Conservation (phyloP, 2,888 invertebrate genomes). For the Oscheius sp. region DNA sequence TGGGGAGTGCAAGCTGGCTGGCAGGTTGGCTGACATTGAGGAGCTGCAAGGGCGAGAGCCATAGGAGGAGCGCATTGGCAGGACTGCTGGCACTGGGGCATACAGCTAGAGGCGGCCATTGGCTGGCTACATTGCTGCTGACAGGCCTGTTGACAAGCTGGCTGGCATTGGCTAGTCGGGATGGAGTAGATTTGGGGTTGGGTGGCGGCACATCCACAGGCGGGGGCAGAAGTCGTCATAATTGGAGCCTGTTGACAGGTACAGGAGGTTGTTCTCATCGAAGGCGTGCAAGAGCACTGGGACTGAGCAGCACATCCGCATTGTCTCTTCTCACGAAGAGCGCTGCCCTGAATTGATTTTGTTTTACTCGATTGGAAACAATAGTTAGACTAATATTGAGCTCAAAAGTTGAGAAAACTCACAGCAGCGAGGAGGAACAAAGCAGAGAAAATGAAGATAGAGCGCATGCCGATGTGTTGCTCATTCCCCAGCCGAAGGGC, state of each 20-base stretch:
- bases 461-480: slow-evolving; percentile 17
- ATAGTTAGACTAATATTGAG: too few species aligned
- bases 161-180: slow-evolving; percentile 40
- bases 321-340: slow-evolving; percentile 37
- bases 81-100: slow-evolving; percentile 42
- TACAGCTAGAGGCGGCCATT: slow-evolving; percentile 35
- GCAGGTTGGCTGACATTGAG: too few species aligned
- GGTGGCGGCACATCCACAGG: slow-evolving; percentile 8
- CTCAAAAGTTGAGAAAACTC: too few species aligned
- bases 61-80: slow-evolving; percentile 35
- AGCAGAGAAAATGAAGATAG: slow-evolving; percentile 18
- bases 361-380: too few species aligned
- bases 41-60: background rate
- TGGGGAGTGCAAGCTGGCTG: too few species aligned
- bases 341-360: slow-evolving; percentile 39
- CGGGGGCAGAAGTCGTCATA: background rate
- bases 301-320: slow-evolving; percentile 38
- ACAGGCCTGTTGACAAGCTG: slow-evolving; percentile 45
- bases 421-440: slow-evolving; percentile 17
- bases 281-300: background rate
- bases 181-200: slow-evolving; percentile 31
- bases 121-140: slow-evolving; percentile 38
- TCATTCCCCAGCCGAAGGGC: too few species aligned
- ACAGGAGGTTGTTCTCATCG: slow-evolving; percentile 24
- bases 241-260: slow-evolving; percentile 30